Evolutionary conservation across 2,113 vertebrate species (phyloP), one percentile per base, ranked within the genome.

Genomic region (Campylorhamphus procurvoides): DNA sequence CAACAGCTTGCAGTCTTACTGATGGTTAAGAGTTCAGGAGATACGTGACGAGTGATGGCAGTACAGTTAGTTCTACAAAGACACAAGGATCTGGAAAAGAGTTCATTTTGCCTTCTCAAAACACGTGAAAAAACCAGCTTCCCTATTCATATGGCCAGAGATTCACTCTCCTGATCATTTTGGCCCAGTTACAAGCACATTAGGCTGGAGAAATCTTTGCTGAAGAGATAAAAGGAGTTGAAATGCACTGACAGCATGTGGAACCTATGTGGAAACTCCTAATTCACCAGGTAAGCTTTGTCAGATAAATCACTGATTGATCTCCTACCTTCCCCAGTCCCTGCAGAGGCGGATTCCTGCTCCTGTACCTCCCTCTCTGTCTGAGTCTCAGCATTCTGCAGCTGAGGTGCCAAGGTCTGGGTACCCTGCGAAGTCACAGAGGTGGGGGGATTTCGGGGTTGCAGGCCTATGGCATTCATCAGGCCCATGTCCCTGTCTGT

Each of bases 351-450:
- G 2, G 97, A 93, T 93, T 98, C 97, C 76, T 98, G 98, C 90
- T 99, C 98, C 31, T 99, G 97, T 6, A 98, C 97, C 80, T 99
- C 99, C 95, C 99, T 97, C 97, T 99, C 99, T 0, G 99, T 99
- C 94, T 99, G 99, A 3, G 99, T 99, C 97, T 99, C 99, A 0
- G 99, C 99, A 53, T 99, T 99, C 97, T 99, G 99, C 66, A 99
- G 98, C 97, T 99, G 99, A 58, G 99, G 98, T 1, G 99, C 98
- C 63, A 99, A 98, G 8, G 99, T 99, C 96, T 99, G 99, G 15
- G 99, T 99, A 90, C 99, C 99, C 91, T 99, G 99, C 20, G 99
- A 99, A 27, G 99, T 99, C 97, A 99, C 99, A 2, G 99, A 99
- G 18, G 99, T 99, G 93, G 98, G 96, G 25, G 99, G 99, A 81